These are phyloP conservation scores for Pogonus chalceus DNA, from an alignment of 1,140 invertebrate genomes.

Conservation along the genomic window DNA sequence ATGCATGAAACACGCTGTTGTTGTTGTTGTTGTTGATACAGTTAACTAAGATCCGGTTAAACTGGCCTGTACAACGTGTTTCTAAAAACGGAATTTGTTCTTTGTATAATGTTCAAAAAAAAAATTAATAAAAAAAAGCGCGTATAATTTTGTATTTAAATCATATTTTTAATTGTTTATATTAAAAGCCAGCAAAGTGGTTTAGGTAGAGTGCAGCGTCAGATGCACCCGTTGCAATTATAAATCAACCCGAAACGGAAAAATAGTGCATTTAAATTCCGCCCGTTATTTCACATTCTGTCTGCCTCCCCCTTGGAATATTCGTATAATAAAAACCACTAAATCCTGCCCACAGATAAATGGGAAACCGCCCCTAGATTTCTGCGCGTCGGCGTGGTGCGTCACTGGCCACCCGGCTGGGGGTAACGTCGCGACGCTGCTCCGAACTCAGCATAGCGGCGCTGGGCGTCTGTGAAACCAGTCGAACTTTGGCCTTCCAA, in stretches of 20 bases:
- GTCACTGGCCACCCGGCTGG: conserved; percentile 7
- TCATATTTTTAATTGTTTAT: too few relatives aligned
- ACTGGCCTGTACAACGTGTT: neutral
- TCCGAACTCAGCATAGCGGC: conserved; percentile 12
- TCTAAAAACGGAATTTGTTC: too few relatives aligned
- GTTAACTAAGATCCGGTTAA: neutral
- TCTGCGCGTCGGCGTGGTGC: conserved; percentile 9
- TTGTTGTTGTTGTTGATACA: neutral
- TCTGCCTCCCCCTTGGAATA: neutral
- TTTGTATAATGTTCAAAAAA: too few relatives aligned
- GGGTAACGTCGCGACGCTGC: conserved; percentile 16
- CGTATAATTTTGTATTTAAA: too few relatives aligned
- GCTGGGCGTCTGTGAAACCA: conserved; percentile 10
- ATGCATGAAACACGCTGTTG: neutral
- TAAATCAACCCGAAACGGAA: neutral
- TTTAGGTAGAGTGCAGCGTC: too few relatives aligned
- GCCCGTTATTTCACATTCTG: neutral
- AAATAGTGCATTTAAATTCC: neutral
- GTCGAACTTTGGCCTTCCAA: conserved; percentile 7
- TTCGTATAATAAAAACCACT: conserved; percentile 22
- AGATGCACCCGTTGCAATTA: conserved; percentile 1
- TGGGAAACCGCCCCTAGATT: conserved; percentile 27
- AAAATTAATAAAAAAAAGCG: too few relatives aligned
- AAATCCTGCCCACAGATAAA: conserved; percentile 34
- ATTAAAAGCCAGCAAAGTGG: too few relatives aligned